Percentiles rank a stretch among this genome's conserved stretches.
phyloP scores from a whole-genome alignment of 2,113 vertebrate genomes.

The Gadus chalcogrammus region DNA sequence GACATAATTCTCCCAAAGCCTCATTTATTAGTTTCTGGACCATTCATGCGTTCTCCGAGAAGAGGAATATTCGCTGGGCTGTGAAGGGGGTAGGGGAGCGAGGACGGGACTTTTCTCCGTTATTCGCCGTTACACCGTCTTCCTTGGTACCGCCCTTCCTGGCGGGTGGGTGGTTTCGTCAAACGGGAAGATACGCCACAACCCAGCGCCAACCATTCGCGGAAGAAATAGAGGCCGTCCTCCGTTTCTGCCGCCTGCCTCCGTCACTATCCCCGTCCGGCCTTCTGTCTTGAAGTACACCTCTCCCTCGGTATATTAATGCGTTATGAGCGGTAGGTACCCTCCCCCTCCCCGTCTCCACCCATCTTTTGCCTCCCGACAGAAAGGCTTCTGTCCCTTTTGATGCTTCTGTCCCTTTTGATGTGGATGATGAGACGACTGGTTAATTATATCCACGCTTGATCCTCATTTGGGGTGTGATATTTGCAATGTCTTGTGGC shows the following conservation, averaged over 20 bases:
- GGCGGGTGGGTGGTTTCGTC: constrained; percentile 84
- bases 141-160: constrained; percentile 80
- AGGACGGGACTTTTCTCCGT: constrained; percentile 42
- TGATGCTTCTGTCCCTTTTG: constrained; percentile 36
- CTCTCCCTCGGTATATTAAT: constrained; percentile 88
- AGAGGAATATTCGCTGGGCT: constrained; percentile 27
- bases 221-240: constrained; percentile 91
- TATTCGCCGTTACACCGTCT: constrained; percentile 54
- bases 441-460: constrained; percentile 39
- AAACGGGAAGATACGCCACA: constrained; percentile 88
- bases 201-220: constrained; percentile 86
- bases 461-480: constrained; percentile 66
- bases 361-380: constrained; percentile 62
- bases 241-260: constrained; percentile 77
- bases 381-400: constrained; percentile 56
- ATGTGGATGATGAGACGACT: constrained; percentile 64
- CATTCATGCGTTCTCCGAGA: constrained; percentile 26
- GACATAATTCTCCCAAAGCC: constrained; percentile 59
- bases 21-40: constrained; percentile 56
- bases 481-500: constrained; percentile 56
- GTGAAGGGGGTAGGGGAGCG: constrained; percentile 41
- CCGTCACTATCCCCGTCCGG: constrained; percentile 79
- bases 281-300: constrained; percentile 87
- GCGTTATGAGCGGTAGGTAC: constrained; percentile 99
- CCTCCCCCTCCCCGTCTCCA: constrained; percentile 75